Evolutionary conservation across 2,888 invertebrate species (phyloP), one percentile per base, ranked within the genome.

Genomic region (Lottia scabra): DNA sequence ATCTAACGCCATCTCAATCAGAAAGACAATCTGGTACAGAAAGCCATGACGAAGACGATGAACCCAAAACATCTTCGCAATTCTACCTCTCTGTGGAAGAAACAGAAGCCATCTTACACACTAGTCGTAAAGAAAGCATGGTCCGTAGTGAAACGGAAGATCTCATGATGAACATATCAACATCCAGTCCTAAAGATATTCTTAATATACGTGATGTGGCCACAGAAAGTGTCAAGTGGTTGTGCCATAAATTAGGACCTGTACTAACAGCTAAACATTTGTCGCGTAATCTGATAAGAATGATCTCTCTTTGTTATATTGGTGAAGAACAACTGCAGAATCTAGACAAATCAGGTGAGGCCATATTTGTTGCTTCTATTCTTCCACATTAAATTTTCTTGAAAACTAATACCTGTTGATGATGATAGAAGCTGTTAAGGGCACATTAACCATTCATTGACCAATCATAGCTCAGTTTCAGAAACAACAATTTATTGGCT

Each of bases 291-390:
- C 91, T 99, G 78, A 91, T 99, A 15, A 93, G 97, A 85, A 97
- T 99, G 95, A 90, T 99, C 69, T 95, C 97, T 0, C 90, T 98
- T 3, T 99, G 98, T 89, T 99, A 97, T 88, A 93, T 96, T 27
- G 96, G 87, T 0, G 85, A 86, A n/a, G 85, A 87, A 67, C 87
- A 87, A 73, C 76, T 87, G 13, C 73, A 76, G 16, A 44, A 72
- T 15, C 68, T 83, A 15, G 75, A 76, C 23, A 79, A 80, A 30
- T 71, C 73, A 76, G 82, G 85, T 83, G 75, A 70, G 71, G 63
- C 26, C n/a, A 30, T n/a, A 23, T 19, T 26, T 10, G 13, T 19
- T 38, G 2, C 10, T 43, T 30, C 26, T 27, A 1, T 38, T 38
- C 19, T 38, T 48, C 26, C 45, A 43, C 26, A 16, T 8, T 67